phyloP scores from a whole-genome alignment of 2,888 invertebrate genomes.

The Sepioteuthis lessoniana region DNA sequence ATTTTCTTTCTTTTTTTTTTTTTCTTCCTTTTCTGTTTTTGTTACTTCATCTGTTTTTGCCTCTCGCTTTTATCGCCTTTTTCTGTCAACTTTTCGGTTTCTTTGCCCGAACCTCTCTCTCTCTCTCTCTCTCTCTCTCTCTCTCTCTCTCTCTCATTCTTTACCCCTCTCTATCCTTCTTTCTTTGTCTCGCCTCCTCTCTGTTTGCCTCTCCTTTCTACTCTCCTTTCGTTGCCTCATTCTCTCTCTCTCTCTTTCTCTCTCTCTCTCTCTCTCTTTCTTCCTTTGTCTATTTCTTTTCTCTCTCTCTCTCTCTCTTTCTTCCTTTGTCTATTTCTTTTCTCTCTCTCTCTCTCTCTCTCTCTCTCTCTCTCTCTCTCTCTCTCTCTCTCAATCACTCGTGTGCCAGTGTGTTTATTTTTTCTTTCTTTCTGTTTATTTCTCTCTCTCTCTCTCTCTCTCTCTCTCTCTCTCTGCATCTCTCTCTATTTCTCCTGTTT shows the following conservation, averaged over 20 bases:
- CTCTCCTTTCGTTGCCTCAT: fast-evolving
- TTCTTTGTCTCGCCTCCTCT: neutral
- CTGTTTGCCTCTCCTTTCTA: neutral
- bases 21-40: neutral
- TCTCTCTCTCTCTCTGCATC: neutral
- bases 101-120: too few relatives aligned
- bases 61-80: neutral
- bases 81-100: too few relatives aligned
- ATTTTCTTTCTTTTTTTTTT: too few relatives aligned
- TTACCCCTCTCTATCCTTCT: neutral
- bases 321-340: too few relatives aligned
- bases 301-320: too few relatives aligned
- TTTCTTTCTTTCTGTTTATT: neutral
- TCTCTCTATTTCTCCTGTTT: neutral
- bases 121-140: neutral
- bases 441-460: neutral
- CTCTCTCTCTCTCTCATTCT: neutral
- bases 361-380: too few relatives aligned
- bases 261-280: neutral
- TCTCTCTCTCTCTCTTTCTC: neutral
- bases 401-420: too few relatives aligned
- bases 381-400: too few relatives aligned
- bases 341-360: too few relatives aligned
- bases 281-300: too few relatives aligned
- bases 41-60: neutral